Conservation (phyloP, 2,888 invertebrate species). For the Hofmannophila pseudospretella region DNA sequence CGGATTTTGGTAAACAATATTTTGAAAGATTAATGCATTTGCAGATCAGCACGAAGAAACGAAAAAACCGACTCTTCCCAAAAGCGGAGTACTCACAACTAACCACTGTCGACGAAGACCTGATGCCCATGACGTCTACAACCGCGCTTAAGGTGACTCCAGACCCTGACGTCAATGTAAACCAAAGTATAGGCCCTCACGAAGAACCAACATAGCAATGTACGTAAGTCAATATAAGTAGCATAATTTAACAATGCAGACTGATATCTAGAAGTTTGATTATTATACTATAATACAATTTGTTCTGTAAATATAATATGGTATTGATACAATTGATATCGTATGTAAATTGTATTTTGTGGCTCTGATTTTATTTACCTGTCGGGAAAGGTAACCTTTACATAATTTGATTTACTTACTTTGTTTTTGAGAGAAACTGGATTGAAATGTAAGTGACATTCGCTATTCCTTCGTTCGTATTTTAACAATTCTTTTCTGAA, state of each 20-base stretch:
- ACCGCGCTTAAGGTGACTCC: conserved; percentile 44
- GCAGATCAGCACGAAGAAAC: conserved; percentile 53
- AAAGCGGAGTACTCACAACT: conserved; percentile 64
- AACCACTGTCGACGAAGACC: conserved; percentile 62
- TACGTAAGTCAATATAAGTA: conserved; percentile 46
- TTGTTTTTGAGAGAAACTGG: too few relatives aligned
- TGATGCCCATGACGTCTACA: conserved; percentile 47
- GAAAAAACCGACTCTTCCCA: conserved; percentile 44
- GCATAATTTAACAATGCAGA: conserved; percentile 58
- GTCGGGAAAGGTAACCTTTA: too few relatives aligned
- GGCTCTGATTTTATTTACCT: too few relatives aligned
- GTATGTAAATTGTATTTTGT: too few relatives aligned
- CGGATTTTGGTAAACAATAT: too few relatives aligned
- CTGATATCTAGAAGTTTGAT: conserved; percentile 64
- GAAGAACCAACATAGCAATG: conserved; percentile 69
- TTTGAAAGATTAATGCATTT: too few relatives aligned
- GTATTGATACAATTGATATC: background rate
- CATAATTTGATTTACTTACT: too few relatives aligned
- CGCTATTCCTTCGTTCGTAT: too few relatives aligned
- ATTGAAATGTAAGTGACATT: too few relatives aligned
- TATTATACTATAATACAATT: background rate
- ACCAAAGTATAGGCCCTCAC: conserved; percentile 36
- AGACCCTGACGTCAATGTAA: conserved; percentile 8
- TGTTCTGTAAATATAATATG: background rate
- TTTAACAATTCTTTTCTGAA: too few relatives aligned